phyloP scores from a whole-genome alignment of 2,888 invertebrate species.

The Caenorhabditis plicata region DNA sequence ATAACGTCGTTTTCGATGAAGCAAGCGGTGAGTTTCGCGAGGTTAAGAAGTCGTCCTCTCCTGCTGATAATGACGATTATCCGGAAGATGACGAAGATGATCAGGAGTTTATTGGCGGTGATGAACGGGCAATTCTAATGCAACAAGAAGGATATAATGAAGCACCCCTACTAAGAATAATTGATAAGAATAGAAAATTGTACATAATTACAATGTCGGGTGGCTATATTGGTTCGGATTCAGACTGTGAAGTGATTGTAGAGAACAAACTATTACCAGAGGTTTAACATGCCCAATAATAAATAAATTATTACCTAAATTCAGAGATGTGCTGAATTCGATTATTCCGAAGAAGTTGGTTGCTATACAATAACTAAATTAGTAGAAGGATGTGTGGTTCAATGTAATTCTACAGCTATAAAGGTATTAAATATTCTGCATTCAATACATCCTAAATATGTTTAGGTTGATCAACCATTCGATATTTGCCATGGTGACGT shows the following conservation, averaged over 20 bases:
- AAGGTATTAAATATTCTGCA: constrained; percentile 4
- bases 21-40: constrained; percentile 1
- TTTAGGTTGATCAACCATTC: constrained; percentile 15
- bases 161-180: constrained; percentile 55
- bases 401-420: constrained; percentile 16
- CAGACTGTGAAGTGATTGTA: constrained; percentile 24
- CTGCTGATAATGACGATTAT: constrained; percentile 8
- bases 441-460: neutral
- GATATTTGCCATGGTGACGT: constrained; percentile 46
- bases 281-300: too few species aligned
- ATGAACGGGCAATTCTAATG: constrained; percentile 40
- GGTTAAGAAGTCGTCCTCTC: neutral
- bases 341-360: constrained; percentile 16
- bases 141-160: constrained; percentile 48
- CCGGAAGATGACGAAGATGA: constrained; percentile 23
- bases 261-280: constrained; percentile 16
- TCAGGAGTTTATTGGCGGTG: constrained; percentile 18
- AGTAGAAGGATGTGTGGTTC: constrained; percentile 13
- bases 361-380: constrained; percentile 26
- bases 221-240: constrained; percentile 46
- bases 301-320: too few species aligned
- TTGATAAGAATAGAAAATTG: constrained; percentile 38
- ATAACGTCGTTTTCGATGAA: constrained; percentile 4
- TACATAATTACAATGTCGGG: constrained; percentile 57
- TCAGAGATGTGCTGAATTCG: constrained; percentile 23